Evolutionary conservation across 1,140 invertebrate genomes (phyloP).

Genomic region (Brachionus manjavacas): DNA sequence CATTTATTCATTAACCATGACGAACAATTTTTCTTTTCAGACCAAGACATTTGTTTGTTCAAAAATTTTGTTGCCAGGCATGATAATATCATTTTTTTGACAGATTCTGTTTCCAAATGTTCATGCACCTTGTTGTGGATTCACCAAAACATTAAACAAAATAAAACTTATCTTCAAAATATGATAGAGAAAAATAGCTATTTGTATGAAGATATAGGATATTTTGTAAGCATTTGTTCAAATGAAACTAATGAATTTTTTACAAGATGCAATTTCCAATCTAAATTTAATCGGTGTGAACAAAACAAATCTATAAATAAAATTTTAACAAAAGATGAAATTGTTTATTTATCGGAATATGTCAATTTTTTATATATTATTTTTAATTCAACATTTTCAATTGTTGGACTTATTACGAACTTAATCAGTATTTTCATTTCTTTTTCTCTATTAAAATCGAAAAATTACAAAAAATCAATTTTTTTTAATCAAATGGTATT

Average conservation of each 20-base stretch:
- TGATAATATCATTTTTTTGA: neutral
- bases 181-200: no score
- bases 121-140: neutral
- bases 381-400: neutral
- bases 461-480: neutral
- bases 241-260: neutral
- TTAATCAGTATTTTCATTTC: neutral
- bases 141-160: neutral
- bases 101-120: neutral
- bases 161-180: neutral
- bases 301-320: neutral
- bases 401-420: neutral
- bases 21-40: neutral
- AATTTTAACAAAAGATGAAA: neutral
- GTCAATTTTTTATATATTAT: neutral
- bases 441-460: neutral
- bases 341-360: neutral
- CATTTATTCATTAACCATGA: neutral
- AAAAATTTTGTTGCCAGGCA: neutral
- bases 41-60: neutral
- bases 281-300: neutral
- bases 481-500: neutral
- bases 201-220: no score
- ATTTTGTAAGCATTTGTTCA: neutral
- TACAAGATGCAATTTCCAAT: neutral